phyloP scores from a whole-genome alignment of 2,888 invertebrate species.

The Polylopha cassiicola region DNA sequence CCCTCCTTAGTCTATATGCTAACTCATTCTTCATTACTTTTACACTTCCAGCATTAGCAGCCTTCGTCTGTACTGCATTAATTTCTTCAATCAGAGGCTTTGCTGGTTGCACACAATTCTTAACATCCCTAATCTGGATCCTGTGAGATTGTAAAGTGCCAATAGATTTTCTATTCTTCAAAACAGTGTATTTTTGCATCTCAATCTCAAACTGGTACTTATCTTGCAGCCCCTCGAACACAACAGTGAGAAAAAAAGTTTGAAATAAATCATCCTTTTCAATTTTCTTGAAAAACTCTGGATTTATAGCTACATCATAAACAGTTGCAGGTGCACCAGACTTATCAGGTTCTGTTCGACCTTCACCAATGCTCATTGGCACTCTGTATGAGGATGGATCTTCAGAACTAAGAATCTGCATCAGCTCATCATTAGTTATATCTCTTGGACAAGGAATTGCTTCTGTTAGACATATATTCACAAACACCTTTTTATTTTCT shows the following conservation, averaged over 20 bases:
- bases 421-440: conserved; percentile 82
- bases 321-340: conserved; percentile 83
- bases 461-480: conserved; percentile 90
- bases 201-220: conserved; percentile 86
- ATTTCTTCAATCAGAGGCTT: conserved; percentile 80
- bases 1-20: conserved; percentile 77
- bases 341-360: conserved; percentile 87
- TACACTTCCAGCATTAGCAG: conserved; percentile 26
- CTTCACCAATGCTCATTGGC: conserved; percentile 94
- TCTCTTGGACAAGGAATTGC: conserved; percentile 85
- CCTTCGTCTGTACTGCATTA: conserved; percentile 33
- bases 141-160: conserved; percentile 85
- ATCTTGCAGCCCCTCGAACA: conserved; percentile 84
- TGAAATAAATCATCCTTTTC: conserved; percentile 83
- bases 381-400: conserved; percentile 85
- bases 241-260: conserved; percentile 87
- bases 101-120: conserved; percentile 51
- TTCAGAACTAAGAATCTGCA: conserved; percentile 81
- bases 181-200: conserved; percentile 79
- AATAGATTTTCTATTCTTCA: conserved; percentile 85
- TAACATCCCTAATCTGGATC: conserved; percentile 82
- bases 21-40: conserved; percentile 57
- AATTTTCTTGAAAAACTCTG: conserved; percentile 86
- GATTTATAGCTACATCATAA: conserved; percentile 90
- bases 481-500: conserved; percentile 85